phyloP scores from a whole-genome alignment of 2,888 invertebrate species.

The Cosmorhoe ocellata region DNA sequence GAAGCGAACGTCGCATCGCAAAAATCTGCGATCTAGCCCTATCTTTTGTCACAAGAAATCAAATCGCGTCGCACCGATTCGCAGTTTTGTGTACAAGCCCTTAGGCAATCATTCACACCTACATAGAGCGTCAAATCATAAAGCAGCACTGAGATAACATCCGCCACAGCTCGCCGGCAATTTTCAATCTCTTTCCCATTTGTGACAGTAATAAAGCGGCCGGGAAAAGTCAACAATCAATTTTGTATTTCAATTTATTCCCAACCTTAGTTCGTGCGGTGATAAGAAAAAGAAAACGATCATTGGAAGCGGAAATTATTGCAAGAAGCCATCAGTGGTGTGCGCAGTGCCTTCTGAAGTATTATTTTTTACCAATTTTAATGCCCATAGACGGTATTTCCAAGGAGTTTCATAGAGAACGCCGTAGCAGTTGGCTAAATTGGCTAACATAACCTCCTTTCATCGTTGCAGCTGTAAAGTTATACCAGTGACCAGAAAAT shows the following conservation, averaged over 20 bases:
- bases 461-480: too few species aligned
- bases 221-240: constrained; percentile 82
- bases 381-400: not conserved
- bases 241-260: constrained; percentile 83
- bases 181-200: constrained; percentile 80
- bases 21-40: too few species aligned
- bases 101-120: constrained; percentile 44
- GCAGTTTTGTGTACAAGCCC: too few species aligned
- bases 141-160: constrained; percentile 53
- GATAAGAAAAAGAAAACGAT: constrained; percentile 82
- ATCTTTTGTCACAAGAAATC: too few species aligned
- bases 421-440: too few species aligned
- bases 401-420: too few species aligned
- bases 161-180: constrained; percentile 67
- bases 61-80: too few species aligned
- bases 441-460: too few species aligned
- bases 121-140: constrained; percentile 49
- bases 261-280: constrained; percentile 79
- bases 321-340: constrained; percentile 81
- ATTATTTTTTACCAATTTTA: constrained; percentile 46
- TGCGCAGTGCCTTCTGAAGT: constrained; percentile 58
- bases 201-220: constrained; percentile 81
- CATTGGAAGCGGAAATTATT: constrained; percentile 83
- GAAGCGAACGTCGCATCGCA: too few species aligned
- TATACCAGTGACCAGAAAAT: too few species aligned